Percentiles rank a stretch among this genome's conserved stretches.
Conservation (phyloP, 2,113 vertebrate species). For the Mesoclemmys tuberculata region DNA sequence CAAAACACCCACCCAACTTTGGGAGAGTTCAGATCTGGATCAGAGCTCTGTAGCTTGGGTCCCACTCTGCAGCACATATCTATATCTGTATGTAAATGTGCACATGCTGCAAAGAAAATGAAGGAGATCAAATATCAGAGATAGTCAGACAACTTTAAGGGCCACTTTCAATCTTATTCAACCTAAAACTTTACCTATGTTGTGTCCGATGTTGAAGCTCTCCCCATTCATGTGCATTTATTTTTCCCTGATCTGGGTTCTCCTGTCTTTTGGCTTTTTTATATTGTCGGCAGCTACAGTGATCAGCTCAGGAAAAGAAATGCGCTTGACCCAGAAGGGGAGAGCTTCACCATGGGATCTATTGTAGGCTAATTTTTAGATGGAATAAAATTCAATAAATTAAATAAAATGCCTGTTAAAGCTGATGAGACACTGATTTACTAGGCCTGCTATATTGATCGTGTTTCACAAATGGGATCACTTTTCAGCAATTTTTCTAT, state of each 20-base stretch:
- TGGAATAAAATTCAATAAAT: neutral
- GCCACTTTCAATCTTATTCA: neutral
- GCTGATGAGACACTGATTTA: neutral
- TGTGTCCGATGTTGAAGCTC: neutral
- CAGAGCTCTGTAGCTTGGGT: neutral
- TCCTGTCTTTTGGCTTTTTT: neutral
- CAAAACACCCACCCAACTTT: neutral
- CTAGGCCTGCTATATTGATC: neutral
- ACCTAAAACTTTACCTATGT: neutral
- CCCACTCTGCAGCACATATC: neutral
- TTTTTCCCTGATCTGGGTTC: neutral
- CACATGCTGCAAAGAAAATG: accelerated
- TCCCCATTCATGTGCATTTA: neutral
- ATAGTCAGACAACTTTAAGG: neutral
- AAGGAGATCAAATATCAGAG: neutral
- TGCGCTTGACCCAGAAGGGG: neutral
- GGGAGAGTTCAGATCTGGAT: neutral
- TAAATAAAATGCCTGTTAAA: neutral
- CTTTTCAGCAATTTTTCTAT: neutral
- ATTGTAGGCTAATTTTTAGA: neutral
- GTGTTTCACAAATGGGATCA: neutral
- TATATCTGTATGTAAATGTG: neutral
- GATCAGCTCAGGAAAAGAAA: neutral
- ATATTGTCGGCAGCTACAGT: neutral
- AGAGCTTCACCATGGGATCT: neutral